These are phyloP conservation scores for Crotalus horridus DNA, from an alignment of 2,113 vertebrate species.

Conservation along the genomic window DNA sequence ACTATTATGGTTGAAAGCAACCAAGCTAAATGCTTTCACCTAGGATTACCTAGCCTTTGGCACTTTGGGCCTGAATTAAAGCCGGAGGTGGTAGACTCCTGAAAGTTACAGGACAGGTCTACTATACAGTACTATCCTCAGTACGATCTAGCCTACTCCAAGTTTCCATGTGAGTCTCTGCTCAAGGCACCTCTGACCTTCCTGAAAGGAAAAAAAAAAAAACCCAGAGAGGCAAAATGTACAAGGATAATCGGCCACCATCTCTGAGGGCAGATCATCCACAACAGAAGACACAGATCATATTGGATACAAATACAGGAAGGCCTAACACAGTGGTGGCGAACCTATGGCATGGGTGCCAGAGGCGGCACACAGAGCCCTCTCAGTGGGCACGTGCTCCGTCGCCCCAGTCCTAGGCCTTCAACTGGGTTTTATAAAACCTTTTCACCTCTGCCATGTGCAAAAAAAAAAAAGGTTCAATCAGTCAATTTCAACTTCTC, in stretches of 20 bases:
- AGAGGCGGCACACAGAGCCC: too few relatives aligned
- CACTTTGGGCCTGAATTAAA: not conserved
- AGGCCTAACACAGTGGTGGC: not conserved
- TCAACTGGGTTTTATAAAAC: too few relatives aligned
- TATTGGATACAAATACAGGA: not conserved
- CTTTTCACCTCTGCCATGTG: too few relatives aligned
- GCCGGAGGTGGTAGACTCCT: not conserved
- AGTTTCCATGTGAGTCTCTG: not conserved
- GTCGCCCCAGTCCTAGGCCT: too few relatives aligned
- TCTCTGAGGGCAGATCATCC: not conserved
- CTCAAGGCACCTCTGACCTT: not conserved
- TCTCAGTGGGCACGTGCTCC: too few relatives aligned
- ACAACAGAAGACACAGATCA: not conserved
- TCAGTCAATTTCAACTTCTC: too few relatives aligned
- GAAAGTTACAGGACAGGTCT: not conserved
- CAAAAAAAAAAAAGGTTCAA: too few relatives aligned
- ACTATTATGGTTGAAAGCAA: conserved; percentile 42
- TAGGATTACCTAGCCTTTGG: not conserved
- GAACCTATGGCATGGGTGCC: too few relatives aligned
- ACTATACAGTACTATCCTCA: not conserved
- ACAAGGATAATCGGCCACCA: not conserved
- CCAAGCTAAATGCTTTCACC: conserved; percentile 55
- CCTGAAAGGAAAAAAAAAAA: not conserved
- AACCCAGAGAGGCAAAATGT: not conserved
- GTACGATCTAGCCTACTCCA: not conserved